Evolutionary conservation across 2,888 invertebrate species (phyloP), one percentile per base, ranked within the genome.

Genomic region (Eulithis testata): DNA sequence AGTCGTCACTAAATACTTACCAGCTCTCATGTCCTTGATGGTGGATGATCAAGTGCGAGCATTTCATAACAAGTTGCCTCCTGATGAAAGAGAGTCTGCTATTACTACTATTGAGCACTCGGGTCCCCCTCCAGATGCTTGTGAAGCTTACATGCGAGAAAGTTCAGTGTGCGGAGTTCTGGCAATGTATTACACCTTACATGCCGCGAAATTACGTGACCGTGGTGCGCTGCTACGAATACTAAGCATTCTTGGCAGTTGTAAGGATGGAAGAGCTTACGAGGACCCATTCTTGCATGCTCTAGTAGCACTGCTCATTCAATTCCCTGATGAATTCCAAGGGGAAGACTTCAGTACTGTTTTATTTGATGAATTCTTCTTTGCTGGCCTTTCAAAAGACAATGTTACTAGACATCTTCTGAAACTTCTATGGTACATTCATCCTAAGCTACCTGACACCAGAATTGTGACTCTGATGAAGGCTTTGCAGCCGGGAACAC

Each of bases 201-300:
- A 98, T 85, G 96, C 97, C 8, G 97, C 98, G 0, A 95, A 97
- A 71, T 94, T 95, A 58, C 95, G 96, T 76, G 98, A 98, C 86
- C 94, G 96, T 69, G 95, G 96, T 40, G 97, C 97, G 11, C 91
- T 97, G 68, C 94, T 98, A 83, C 93, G 98, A 75, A 97, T 98
- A 21, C 90, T 99, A n/a, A 97, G 98, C 6, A 97, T 97, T 60
- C 91, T 99, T 53, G 97, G 98, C 0, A 96, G 96, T 81, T 98
- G 98, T 84, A 97, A 98, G 87, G 97, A 97, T 78, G 98, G 98
- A 76, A 94, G 98, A 69, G 97, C 98, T 0, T 98, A 98, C 85
- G 98, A 98, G 84, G 99, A 99, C 92, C 98, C 98, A 5, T 98
- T 98, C 86, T 89, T 99, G 63, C 99, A 99, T 93, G 97, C 98